These are phyloP conservation scores for Apis cerana DNA, from an alignment of 1,140 invertebrate species.

Conservation along the genomic window DNA sequence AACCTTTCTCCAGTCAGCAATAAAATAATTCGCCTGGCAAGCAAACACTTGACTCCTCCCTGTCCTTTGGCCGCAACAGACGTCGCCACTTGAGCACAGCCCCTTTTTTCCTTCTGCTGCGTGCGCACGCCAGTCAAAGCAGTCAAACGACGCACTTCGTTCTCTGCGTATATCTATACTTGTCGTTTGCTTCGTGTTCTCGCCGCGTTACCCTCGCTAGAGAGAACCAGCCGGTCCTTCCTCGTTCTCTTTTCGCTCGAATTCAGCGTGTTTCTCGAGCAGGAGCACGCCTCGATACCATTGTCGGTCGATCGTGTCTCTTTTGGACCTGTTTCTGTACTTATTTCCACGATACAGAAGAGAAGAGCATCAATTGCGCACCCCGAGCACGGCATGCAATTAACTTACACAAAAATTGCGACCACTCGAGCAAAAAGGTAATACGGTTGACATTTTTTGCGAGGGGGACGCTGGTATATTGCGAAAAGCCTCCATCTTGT, in stretches of 20 bases:
- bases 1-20: conserved; percentile 43
- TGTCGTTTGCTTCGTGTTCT: conserved; percentile 22
- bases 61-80: conserved; percentile 47
- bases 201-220: conserved; percentile 13
- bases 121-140: conserved; percentile 39
- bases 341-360: conserved; percentile 37
- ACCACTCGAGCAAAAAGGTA: conserved; percentile 11
- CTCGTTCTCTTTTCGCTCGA: background rate
- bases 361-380: conserved; percentile 30
- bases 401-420: conserved; percentile 30
- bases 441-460: conserved; percentile 2
- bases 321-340: conserved; percentile 4
- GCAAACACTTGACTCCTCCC: conserved; percentile 54
- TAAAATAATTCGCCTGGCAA: conserved; percentile 53
- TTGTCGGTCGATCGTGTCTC: conserved; percentile 37
- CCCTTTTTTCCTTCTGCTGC: conserved; percentile 52
- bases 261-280: background rate
- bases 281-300: conserved; percentile 16
- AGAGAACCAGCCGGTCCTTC: conserved; percentile 5
- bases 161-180: background rate
- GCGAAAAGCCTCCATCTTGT: background rate
- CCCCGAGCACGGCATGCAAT: conserved; percentile 36
- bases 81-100: conserved; percentile 58
- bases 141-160: conserved; percentile 17
- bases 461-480: background rate